Evolutionary conservation across 2,113 vertebrate genomes (phyloP).

Genomic region (Dipodomys stephensi): DNA sequence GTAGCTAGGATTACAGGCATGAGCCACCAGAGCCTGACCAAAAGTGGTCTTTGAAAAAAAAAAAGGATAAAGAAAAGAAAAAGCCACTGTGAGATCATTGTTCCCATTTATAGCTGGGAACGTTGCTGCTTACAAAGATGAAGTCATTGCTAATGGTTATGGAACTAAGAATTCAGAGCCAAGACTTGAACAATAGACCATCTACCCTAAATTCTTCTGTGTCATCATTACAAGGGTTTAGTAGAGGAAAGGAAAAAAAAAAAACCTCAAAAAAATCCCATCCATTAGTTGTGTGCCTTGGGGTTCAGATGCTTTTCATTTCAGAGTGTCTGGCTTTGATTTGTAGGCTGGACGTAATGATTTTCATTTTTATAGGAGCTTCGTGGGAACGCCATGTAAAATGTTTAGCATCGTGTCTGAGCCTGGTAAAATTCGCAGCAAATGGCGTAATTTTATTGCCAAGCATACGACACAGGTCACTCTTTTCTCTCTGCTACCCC

Average conservation of each 20-base stretch:
- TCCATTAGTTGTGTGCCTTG: neutral
- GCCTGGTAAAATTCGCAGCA: neutral
- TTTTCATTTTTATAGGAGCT: neutral
- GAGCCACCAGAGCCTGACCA: no score
- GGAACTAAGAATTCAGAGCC: neutral
- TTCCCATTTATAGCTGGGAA: neutral
- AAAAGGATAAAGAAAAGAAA: neutral
- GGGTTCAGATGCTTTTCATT: neutral
- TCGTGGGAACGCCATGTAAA: constrained; percentile 10
- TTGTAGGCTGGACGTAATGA: neutral
- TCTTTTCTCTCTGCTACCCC: neutral
- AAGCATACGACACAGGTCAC: neutral
- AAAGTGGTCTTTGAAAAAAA: no score
- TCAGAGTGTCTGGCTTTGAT: neutral
- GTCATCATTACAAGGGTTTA: neutral
- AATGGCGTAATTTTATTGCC: neutral
- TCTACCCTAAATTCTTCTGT: neutral
- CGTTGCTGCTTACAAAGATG: neutral
- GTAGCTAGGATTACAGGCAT: no score
- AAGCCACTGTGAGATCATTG: neutral
- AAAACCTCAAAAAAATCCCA: neutral
- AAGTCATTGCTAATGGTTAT: neutral
- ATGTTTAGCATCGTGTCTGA: neutral
- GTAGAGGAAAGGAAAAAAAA: neutral
- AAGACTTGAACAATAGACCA: constrained; percentile 19